Conservation (phyloP, 2,113 vertebrate genomes). For the Thryonomys swinderianus region DNA sequence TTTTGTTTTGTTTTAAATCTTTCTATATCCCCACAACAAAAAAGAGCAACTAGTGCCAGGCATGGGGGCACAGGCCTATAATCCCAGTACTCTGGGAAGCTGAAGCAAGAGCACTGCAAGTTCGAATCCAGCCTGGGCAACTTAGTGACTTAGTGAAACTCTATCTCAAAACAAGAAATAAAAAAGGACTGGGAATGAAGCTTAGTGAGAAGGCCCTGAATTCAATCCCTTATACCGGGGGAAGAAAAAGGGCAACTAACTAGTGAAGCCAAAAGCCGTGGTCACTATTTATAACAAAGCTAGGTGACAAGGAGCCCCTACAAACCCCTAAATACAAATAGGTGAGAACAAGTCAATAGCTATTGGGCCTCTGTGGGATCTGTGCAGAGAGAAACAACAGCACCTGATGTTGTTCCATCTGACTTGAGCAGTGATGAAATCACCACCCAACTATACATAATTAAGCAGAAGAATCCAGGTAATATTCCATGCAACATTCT, state of each 20-base stretch:
- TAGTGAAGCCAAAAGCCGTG: background rate
- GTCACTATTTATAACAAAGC: background rate
- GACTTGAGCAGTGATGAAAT: too few species aligned
- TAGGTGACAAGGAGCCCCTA: background rate
- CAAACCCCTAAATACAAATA: background rate
- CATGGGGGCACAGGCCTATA: background rate
- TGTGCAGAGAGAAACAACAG: background rate
- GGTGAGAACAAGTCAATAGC: background rate
- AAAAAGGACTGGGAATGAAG: background rate
- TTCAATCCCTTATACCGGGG: background rate
- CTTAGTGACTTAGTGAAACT: background rate
- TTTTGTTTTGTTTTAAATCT: background rate
- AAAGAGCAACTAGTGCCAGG: background rate
- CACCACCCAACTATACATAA: too few species aligned
- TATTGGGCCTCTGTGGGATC: background rate
- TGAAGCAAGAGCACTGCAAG: background rate
- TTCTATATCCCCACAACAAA: conserved; percentile 24
- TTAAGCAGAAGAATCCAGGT: background rate
- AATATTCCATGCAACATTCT: background rate
- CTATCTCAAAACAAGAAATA: background rate
- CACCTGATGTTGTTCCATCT: too few species aligned
- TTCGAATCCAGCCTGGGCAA: background rate
- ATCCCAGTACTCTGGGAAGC: background rate
- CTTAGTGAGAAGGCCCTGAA: background rate
- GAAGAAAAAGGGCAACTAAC: background rate